These are phyloP conservation scores for Odontophorus gujanensis DNA, from an alignment of 2,113 vertebrate species.

Conservation along the genomic window DNA sequence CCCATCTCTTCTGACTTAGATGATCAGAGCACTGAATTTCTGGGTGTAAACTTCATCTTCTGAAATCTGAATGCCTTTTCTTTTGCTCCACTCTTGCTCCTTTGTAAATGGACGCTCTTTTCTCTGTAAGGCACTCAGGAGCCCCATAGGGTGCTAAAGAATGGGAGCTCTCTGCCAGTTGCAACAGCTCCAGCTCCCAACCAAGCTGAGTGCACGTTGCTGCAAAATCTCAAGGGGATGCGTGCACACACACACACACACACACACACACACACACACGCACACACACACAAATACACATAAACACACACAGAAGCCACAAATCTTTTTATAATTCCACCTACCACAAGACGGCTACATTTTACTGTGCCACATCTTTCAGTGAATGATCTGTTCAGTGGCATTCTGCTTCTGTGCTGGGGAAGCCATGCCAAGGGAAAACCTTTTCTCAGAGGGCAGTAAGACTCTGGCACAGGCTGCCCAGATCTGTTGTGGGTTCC, in stretches of 20 bases:
- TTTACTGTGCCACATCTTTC: neutral
- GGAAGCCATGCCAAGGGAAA: neutral
- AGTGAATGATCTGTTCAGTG: neutral
- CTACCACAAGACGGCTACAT: neutral
- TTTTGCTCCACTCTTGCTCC: neutral
- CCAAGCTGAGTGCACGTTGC: neutral
- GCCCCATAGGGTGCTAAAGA: neutral
- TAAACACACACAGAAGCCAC: too few species aligned
- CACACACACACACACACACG: too few species aligned
- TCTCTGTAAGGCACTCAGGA: neutral
- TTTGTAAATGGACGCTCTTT: neutral
- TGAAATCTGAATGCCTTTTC: neutral
- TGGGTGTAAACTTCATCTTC: slow-evolving; percentile 12
- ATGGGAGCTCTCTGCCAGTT: neutral
- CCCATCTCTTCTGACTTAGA: neutral
- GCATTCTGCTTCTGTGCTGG: neutral
- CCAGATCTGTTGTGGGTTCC: too few species aligned
- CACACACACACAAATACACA: neutral
- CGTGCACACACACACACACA: neutral
- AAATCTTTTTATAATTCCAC: neutral
- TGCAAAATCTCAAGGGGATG: neutral
- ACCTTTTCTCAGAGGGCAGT: neutral
- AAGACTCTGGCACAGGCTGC: too few species aligned
- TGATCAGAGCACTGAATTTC: neutral
- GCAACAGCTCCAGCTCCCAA: neutral